phyloP scores from a whole-genome alignment of 2,888 invertebrate species.

The Plutella xylostella region DNA sequence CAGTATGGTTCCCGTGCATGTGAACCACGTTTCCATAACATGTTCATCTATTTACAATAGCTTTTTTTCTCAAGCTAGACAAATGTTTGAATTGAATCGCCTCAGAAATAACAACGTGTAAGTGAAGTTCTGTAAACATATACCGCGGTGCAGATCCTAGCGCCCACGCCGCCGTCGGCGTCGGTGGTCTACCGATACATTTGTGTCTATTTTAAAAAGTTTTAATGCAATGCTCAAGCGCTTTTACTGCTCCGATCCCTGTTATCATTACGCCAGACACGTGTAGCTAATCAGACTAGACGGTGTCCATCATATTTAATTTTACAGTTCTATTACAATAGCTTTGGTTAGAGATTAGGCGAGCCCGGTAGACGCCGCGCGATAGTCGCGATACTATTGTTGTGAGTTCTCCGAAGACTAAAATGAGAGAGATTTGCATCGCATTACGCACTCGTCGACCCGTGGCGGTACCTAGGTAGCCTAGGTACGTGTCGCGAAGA shows the following conservation, averaged over 20 bases:
- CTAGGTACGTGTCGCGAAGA: constrained; percentile 13
- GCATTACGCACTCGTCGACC: constrained; percentile 22
- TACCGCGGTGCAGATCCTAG: too few species aligned
- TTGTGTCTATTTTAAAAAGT: constrained; percentile 25
- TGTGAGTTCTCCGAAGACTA: constrained; percentile 19
- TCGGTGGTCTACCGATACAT: constrained; percentile 28
- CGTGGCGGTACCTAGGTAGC: neutral
- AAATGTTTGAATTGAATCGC: neutral
- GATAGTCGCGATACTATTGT: constrained; percentile 4
- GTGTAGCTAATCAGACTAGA: constrained; percentile 1
- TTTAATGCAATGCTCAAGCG: constrained; percentile 12
- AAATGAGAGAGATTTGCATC: constrained; percentile 28
- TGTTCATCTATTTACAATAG: too few species aligned
- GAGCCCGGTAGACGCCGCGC: neutral
- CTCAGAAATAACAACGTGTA: constrained; percentile 5
- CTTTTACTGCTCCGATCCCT: constrained; percentile 1
- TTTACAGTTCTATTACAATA: neutral
- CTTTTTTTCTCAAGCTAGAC: constrained; percentile 2
- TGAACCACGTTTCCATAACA: too few species aligned
- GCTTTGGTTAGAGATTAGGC: neutral
- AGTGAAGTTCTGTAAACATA: constrained; percentile 1
- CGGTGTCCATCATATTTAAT: neutral
- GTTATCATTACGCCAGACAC: constrained; percentile 4
- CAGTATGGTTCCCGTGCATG: too few species aligned
- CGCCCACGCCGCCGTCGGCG: constrained; percentile 21